These are phyloP conservation scores for Neoseiulus cucumeris DNA, from an alignment of 1,140 invertebrate species.

Conservation along the genomic window DNA sequence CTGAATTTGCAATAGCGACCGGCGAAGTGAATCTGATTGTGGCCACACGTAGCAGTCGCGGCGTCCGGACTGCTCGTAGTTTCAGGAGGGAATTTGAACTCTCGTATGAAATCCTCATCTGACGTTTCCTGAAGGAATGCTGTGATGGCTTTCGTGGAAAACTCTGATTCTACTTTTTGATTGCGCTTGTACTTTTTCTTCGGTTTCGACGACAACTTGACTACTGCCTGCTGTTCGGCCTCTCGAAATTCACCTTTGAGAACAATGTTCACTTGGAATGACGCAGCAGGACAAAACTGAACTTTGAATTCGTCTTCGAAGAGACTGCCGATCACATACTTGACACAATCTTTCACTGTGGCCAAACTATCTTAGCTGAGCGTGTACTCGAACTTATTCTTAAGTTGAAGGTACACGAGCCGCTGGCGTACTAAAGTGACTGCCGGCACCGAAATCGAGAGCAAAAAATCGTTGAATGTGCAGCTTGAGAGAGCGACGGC, in stretches of 20 bases:
- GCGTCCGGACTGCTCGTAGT: not conserved
- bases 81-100: not conserved
- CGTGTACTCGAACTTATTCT: slow-evolving; percentile 1
- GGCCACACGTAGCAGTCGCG: not conserved
- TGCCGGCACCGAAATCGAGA: not conserved
- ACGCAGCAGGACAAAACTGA: not conserved
- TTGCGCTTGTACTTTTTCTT: not conserved
- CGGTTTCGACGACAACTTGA: not conserved
- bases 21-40: slow-evolving; percentile 24
- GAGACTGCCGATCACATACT: not conserved
- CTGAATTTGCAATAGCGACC: slow-evolving; percentile 72
- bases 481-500: not conserved
- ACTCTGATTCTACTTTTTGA: not conserved
- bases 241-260: not conserved
- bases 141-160: slow-evolving; percentile 4
- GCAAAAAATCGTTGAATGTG: not conserved
- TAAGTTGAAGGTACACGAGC: not conserved
- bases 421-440: not conserved
- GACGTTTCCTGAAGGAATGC: not conserved
- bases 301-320: slow-evolving; percentile 10
- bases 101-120: not conserved
- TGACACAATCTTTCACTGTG: slow-evolving; percentile 5
- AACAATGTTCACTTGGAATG: slow-evolving; percentile 2
- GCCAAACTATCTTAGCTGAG: not conserved
- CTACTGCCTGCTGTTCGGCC: not conserved